Base-by-base conservation (phyloP, 1,140 invertebrate genomes). In the Eulimnadia texana region DNA sequence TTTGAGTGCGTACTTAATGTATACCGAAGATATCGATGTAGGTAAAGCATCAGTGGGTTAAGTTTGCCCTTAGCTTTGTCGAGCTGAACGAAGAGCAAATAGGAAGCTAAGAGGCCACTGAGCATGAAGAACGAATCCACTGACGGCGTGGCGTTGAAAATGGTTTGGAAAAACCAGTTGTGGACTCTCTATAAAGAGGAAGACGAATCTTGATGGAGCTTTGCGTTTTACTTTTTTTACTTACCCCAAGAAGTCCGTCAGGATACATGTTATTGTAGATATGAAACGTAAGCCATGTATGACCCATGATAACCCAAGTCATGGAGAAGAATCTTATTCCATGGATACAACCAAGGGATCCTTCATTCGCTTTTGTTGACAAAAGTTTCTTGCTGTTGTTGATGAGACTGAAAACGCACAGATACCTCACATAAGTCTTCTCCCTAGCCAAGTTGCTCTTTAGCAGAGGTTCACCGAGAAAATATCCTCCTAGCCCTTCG, bases 101-200 rank as follows among this genome's bases (percentile, higher is more conserved):
- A 66, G 6, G 63, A 16, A 9, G 52, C 63, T 0, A 66, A 22
- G 16, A 66, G 22, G 2, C 66, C 66, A 22, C 78, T 79, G 66
- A 86, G 83, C 69, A 91, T 88, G 77, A 94, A 94, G 74, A 93
- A 94, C 0, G 90, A 90, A 69, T 93, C 90, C 0, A 94, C 91
- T 64, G 89, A 90, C 71, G 90, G 89, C 0, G 88, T 82, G 0
- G 86, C 90, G 71, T 91, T 93, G 13, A 84, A 81, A 33, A 91
- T 83, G 0, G 86, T 84, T 72, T 90, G 86, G 68, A 89, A 89
- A 62, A 85, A 77, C 71, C 90, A 84, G 33, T 42, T 42, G 6
- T 16, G 6, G 16, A 42, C 16, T 42, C 16, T 42, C 33, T 42
- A 16, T 6, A 42, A n/a, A n/a, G n/a, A 42, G 33, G 6, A 42